Evolutionary conservation across 1,140 invertebrate species (phyloP).

Genomic region (Anagrus nilaparvatae): DNA sequence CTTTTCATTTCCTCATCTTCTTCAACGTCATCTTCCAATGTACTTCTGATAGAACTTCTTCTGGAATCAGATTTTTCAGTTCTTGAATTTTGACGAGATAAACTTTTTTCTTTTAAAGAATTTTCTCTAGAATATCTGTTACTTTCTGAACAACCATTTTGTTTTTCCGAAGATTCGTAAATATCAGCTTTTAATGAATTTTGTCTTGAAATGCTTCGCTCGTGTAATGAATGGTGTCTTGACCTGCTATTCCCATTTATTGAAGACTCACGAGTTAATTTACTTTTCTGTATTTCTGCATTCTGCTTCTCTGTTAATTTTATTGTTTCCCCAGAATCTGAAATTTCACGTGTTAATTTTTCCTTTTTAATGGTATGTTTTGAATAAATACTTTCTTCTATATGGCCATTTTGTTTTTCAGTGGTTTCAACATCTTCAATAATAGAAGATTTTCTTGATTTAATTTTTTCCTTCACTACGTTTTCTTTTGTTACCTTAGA

Average conservation of each 20-base stretch:
- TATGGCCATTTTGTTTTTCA: slow-evolving; percentile 1
- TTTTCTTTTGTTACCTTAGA: slow-evolving; percentile 4
- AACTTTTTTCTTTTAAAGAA: slow-evolving; percentile 13
- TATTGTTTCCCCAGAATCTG: slow-evolving; percentile 7
- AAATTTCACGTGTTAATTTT: no score
- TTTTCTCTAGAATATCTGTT: slow-evolving; percentile 24
- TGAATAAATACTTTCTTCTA: slow-evolving; percentile 10
- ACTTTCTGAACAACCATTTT: slow-evolving; percentile 16
- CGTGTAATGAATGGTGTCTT: slow-evolving; percentile 10
- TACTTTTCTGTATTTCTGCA: slow-evolving; percentile 5
- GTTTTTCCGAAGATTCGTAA: slow-evolving; percentile 18
- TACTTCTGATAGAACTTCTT: slow-evolving; percentile 24
- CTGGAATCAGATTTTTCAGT: slow-evolving; percentile 19
- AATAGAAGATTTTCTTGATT: slow-evolving; percentile 19
- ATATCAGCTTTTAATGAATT: slow-evolving; percentile 21
- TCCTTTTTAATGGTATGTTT: no score
- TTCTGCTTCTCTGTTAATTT: neutral
- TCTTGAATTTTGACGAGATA: slow-evolving; percentile 18
- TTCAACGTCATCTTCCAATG: slow-evolving; percentile 36
- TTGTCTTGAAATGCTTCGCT: slow-evolving; percentile 18
- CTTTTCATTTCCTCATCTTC: slow-evolving; percentile 50
- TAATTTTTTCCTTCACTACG: slow-evolving; percentile 5
- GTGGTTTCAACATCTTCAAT: neutral
- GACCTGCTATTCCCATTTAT: slow-evolving; percentile 1
- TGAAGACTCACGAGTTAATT: slow-evolving; percentile 7